Evolutionary conservation across 2,113 vertebrate species (phyloP).

Genomic region (cattle (Bos taurus)): DNA sequence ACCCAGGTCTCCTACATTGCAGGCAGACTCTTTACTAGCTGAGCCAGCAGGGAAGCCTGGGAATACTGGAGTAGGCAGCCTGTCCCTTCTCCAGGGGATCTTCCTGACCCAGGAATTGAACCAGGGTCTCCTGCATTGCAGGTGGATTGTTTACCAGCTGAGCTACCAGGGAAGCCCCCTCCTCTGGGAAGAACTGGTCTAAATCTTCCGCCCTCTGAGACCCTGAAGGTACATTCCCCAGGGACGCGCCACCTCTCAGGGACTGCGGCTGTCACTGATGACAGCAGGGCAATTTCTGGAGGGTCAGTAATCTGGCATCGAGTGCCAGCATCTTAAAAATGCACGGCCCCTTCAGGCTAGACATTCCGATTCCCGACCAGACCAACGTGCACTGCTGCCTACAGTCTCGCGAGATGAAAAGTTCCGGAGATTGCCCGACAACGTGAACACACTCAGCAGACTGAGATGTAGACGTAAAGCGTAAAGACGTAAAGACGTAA

Average conservation of each 20-base stretch:
- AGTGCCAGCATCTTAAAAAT: background rate
- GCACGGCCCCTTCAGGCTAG: background rate
- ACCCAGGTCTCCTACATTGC: background rate
- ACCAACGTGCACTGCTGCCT: fast-evolving
- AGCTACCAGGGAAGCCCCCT: background rate
- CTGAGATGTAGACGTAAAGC: background rate
- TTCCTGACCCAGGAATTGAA: background rate
- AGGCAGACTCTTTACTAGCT: background rate
- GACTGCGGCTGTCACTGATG: background rate
- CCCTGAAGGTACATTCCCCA: background rate
- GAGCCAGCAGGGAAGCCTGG: background rate
- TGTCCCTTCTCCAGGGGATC: background rate
- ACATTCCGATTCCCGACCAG: background rate
- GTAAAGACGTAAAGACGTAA: background rate
- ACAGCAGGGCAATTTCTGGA: background rate
- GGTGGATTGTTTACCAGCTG: background rate
- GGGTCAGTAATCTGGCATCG: background rate
- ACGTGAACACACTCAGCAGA: background rate
- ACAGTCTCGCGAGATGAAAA: background rate
- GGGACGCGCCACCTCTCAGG: background rate
- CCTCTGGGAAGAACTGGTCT: background rate
- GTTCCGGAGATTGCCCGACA: background rate
- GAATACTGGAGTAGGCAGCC: background rate
- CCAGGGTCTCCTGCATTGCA: background rate
- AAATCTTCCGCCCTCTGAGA: background rate